Conservation (phyloP, 1,140 invertebrate species). For the Diabrotica virgifera region DNA sequence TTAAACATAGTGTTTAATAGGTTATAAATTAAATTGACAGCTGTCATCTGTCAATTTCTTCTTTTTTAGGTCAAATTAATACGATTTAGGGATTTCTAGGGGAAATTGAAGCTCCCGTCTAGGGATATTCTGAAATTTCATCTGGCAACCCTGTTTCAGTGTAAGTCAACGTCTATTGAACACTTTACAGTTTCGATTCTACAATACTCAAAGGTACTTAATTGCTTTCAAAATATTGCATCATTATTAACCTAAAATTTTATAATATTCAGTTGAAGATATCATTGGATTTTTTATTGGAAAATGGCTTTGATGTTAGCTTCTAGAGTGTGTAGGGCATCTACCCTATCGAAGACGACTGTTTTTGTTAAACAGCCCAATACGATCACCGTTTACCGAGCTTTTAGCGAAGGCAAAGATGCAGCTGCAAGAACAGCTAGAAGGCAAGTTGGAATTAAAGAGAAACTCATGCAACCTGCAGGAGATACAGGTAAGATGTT, state of each 20-base stretch:
- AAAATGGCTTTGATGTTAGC: slow-evolving; percentile 32
- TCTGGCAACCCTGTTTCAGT: too few species aligned
- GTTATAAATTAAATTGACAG: too few species aligned
- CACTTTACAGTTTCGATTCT: too few species aligned
- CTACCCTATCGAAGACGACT: slow-evolving; percentile 18
- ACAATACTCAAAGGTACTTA: too few species aligned
- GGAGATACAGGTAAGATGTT: slow-evolving; percentile 34
- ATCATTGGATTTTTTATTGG: background rate
- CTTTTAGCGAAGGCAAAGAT: slow-evolving; percentile 39
- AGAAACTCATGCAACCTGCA: slow-evolving; percentile 44
- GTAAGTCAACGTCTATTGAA: too few species aligned
- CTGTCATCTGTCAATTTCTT: too few species aligned
- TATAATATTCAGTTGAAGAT: too few species aligned
- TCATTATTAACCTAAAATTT: background rate
- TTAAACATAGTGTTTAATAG: too few species aligned
- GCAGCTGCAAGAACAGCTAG: slow-evolving; percentile 35
- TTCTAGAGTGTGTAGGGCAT: slow-evolving; percentile 25
- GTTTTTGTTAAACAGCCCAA: slow-evolving; percentile 21
- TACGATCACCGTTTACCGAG: slow-evolving; percentile 15
- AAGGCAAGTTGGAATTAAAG: slow-evolving; percentile 38
- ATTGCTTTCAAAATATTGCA: background rate
- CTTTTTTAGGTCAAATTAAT: too few species aligned
- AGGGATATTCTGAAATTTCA: too few species aligned
- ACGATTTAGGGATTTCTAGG: too few species aligned
- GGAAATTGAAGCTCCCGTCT: too few species aligned